These are phyloP conservation scores for Spongilla lacustris DNA, from an alignment of 37 sponge, comb jelly and placozoan species.

Conservation along the genomic window DNA sequence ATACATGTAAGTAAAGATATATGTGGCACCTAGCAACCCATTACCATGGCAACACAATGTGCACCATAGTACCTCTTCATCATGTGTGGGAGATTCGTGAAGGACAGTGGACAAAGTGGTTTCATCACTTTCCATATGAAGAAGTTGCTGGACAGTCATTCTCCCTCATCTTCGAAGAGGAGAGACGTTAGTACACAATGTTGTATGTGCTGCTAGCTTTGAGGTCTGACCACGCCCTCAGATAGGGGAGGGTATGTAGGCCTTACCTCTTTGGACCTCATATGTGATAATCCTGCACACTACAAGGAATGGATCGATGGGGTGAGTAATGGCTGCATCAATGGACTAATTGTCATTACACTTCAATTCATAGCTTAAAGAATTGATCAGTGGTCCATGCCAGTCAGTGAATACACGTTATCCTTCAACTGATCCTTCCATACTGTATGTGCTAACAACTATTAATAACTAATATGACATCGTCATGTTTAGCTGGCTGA, in stretches of 20 bases:
- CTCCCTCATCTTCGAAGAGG: slow-evolving; percentile 73
- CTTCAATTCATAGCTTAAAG: background rate
- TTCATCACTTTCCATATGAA: slow-evolving; percentile 75
- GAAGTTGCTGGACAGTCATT: slow-evolving; percentile 67
- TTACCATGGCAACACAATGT: background rate
- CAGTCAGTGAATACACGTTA: slow-evolving; percentile 4
- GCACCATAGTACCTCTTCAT: slow-evolving; percentile 42
- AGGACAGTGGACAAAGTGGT: slow-evolving; percentile 68
- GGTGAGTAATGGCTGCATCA: slow-evolving; percentile 29
- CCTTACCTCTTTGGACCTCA: slow-evolving; percentile 69
- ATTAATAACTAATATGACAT: background rate
- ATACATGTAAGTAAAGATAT: background rate
- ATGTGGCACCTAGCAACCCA: background rate
- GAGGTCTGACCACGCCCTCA: background rate
- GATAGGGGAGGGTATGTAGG: slow-evolving; percentile 44
- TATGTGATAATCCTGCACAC: slow-evolving; percentile 63
- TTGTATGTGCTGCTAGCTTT: background rate
- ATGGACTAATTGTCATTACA: no score
- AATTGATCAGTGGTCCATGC: background rate
- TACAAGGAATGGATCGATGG: slow-evolving; percentile 68
- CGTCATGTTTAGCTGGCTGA: slow-evolving; percentile 71
- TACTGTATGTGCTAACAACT: slow-evolving; percentile 35
- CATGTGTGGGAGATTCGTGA: slow-evolving; percentile 60
- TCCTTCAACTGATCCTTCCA: slow-evolving; percentile 54
- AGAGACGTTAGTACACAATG: slow-evolving; percentile 8